These are phyloP conservation scores for Tympanoctomys barrerae DNA, from an alignment of 2,797 vertebrate species.

Conservation along the genomic window DNA sequence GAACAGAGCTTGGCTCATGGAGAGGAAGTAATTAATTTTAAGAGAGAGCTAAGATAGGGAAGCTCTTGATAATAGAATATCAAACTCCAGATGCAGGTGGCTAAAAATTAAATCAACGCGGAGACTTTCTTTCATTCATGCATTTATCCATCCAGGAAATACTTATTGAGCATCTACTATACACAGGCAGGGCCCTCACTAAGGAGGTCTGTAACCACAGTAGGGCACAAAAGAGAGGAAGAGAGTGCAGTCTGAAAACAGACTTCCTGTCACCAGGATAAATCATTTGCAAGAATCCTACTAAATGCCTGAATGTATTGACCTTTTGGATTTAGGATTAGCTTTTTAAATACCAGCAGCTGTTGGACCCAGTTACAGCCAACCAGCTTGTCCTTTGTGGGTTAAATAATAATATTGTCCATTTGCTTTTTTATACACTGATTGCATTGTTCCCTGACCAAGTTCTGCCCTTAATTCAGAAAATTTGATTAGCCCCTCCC, in stretches of 20 bases:
- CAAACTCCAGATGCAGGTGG: slow-evolving; percentile 20
- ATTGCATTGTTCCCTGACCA: slow-evolving; percentile 35
- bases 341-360: slow-evolving; percentile 36
- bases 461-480: slow-evolving; percentile 33
- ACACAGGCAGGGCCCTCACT: not conserved
- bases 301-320: slow-evolving; percentile 13
- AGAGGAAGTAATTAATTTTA: slow-evolving; percentile 83
- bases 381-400: not conserved
- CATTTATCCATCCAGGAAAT: not conserved
- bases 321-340: slow-evolving; percentile 50
- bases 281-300: slow-evolving; percentile 45
- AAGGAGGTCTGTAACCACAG: not conserved
- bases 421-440: slow-evolving; percentile 28
- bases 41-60: slow-evolving; percentile 59
- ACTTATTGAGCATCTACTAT: not conserved
- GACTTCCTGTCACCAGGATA: slow-evolving; percentile 41
- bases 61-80: slow-evolving; percentile 64
- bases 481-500: slow-evolving; percentile 63
- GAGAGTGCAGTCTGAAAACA: not conserved
- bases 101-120: slow-evolving; percentile 33
- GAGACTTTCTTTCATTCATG: slow-evolving; percentile 11
- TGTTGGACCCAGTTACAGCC: not conserved
- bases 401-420: slow-evolving; percentile 38
- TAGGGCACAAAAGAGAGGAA: not conserved
- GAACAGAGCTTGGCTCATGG: slow-evolving; percentile 44